Conservation (phyloP, 2,797 vertebrate species). For the Pachyuromys duprasi region DNA sequence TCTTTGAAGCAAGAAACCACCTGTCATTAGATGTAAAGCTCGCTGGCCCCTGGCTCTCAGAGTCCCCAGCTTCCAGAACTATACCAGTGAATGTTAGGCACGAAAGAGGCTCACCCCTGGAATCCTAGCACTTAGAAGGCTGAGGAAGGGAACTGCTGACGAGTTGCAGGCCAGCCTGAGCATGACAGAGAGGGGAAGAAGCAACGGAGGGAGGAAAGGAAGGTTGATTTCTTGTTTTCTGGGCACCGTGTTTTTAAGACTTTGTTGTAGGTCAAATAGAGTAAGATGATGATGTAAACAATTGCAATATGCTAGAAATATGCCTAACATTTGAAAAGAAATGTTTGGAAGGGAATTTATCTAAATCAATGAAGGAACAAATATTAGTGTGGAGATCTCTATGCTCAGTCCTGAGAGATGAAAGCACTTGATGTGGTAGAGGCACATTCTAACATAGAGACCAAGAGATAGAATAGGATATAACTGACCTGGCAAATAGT, state of each 20-base stretch:
- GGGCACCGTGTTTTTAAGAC: background rate
- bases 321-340: background rate
- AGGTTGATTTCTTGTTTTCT: background rate
- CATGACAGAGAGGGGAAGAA: too few relatives aligned
- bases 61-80: background rate
- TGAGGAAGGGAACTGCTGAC: background rate
- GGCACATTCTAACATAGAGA: background rate
- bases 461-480: background rate
- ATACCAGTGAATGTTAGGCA: background rate
- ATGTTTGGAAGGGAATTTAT: slow-evolving; percentile 7
- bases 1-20: background rate
- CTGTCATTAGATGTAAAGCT: background rate
- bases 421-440: background rate
- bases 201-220: background rate
- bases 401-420: background rate
- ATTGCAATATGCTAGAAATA: background rate
- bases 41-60: background rate
- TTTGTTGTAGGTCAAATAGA: background rate
- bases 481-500: background rate
- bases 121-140: background rate
- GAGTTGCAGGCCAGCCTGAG: background rate
- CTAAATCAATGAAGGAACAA: background rate
- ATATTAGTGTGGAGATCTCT: background rate
- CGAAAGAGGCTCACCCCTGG: background rate
- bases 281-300: background rate